These are phyloP conservation scores for Tetrapedia diversipes DNA, from an alignment of 2,888 invertebrate genomes.

Conservation along the genomic window DNA sequence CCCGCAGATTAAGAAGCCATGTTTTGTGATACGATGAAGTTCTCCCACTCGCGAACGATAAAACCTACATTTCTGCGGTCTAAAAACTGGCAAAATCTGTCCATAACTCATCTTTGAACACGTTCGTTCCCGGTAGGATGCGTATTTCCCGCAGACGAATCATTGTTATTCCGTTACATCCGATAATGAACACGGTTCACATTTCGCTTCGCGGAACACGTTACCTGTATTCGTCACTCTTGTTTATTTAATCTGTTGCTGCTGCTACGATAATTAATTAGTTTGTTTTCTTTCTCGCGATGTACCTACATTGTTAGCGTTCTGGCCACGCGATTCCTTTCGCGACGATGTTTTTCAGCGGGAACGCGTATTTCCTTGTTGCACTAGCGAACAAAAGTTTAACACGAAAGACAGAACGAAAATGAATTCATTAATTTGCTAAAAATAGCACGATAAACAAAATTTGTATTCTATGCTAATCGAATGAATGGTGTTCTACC, in stretches of 20 bases:
- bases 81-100: neutral
- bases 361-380: neutral
- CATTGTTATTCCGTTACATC: neutral
- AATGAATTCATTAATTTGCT: too few relatives aligned
- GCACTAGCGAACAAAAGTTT: too few relatives aligned
- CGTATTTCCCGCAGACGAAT: neutral
- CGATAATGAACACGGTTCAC: slow-evolving; percentile 1
- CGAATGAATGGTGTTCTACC: too few relatives aligned
- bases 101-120: neutral
- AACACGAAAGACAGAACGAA: too few relatives aligned
- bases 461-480: too few relatives aligned
- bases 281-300: neutral
- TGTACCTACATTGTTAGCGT: neutral
- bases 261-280: neutral
- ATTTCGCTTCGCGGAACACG: neutral
- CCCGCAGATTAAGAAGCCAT: too few relatives aligned
- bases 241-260: slow-evolving; percentile 1
- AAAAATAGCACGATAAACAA: too few relatives aligned
- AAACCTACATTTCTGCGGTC: too few relatives aligned
- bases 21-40: too few relatives aligned
- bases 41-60: too few relatives aligned
- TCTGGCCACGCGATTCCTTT: neutral
- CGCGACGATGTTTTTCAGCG: neutral
- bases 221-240: neutral
- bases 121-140: neutral